Base-by-base conservation (phyloP, 2,113 vertebrate genomes). In the Grantiella picta region DNA sequence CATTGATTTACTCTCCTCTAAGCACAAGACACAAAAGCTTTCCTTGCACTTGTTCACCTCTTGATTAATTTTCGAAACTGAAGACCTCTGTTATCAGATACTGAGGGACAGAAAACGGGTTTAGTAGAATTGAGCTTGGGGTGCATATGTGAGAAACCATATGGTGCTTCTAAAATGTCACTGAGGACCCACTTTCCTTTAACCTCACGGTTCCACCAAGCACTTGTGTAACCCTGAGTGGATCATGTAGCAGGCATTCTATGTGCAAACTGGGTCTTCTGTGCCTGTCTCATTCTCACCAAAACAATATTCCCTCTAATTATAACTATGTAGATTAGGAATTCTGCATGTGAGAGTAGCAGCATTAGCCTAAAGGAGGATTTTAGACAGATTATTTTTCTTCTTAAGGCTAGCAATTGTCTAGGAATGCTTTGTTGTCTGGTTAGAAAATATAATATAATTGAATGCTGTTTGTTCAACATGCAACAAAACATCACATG, bases 191-290 rank as follows among this genome's bases (percentile, higher is more conserved):
- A 9, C 27, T 50, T 42, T 3, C 10, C 14, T 76, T 42, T 79
- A 40, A 50, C 33, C 42, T 75, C 9, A 6, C 11, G n/a, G 15
- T 91, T 76, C 47, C 22, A 68, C 35, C 35, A 27, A 75, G 13
- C 2, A 14, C 29, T 1, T 1, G 2, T 20, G 27, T 17, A 33
- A 10, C 60, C 31, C 20, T 12, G 28, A 75, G 61, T 0, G 2
- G 21, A 31, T 54, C 12, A 0, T 3, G 7, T 4, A 57, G 23
- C 36, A 44, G 15, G 5, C 33, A 47, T 14, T 29, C 21, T 5
- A 8, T 10, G 28, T 2, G 7, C 53, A 76, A 57, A 56, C 35
- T 12, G 25, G 60, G 21, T 13, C 75, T 64, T 64, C 71, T 8
- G 8, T 53, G 54, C 17, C 57, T 29, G 7, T 57, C 59, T 56